Evolutionary conservation across 2,888 invertebrate species (phyloP), one percentile per base, ranked within the genome.

Genomic region (Sphaerophoria rueppellii): DNA sequence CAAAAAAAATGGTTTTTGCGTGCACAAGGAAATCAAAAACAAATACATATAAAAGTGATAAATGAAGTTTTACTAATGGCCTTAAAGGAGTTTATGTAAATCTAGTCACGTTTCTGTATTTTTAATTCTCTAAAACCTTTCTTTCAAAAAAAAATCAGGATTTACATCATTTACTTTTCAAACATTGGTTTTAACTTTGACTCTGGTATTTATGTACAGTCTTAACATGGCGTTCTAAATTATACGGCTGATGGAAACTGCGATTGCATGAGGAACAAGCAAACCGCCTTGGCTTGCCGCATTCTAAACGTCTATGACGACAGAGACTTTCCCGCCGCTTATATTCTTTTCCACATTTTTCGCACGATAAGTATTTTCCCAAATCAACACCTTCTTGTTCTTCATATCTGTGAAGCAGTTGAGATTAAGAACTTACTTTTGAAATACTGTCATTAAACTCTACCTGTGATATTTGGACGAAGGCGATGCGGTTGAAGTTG

Each of bases 241-340:
- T 87, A 57, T 83, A 87, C 32, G 77, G 80, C 73, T 92, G 91
- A 89, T 91, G 91, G 86, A 91, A 91, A 55, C 90, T 89, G 61
- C 91, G 89, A 87, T 89, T 89, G 67, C 91, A 91, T 82, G 89
- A 87, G 60, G 88, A 87, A 69, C 92, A 92, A 43, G 89, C 88
- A 83, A 91, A 91, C 78, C 89, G 89, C 88, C 89, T 91, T 69
- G 90, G 90, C 87, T 90, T 90, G 86, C 91, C 91, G 87, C 91
- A 91, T 88, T 91, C 91, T 87, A 89, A 91, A 79, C 89, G 90
- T 88, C 90, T 88, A 91, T 96, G 96, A 65, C 96, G 96, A 89
- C 95, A 94, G 54, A 95, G 93, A 92, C 95, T 95, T 88, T 95
- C 95, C 86, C 95, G 93, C 90, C 95, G 95, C 89, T 95, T 95